Conservation (phyloP, 2,888 invertebrate species). For the Caenorhabditis sp. region DNA sequence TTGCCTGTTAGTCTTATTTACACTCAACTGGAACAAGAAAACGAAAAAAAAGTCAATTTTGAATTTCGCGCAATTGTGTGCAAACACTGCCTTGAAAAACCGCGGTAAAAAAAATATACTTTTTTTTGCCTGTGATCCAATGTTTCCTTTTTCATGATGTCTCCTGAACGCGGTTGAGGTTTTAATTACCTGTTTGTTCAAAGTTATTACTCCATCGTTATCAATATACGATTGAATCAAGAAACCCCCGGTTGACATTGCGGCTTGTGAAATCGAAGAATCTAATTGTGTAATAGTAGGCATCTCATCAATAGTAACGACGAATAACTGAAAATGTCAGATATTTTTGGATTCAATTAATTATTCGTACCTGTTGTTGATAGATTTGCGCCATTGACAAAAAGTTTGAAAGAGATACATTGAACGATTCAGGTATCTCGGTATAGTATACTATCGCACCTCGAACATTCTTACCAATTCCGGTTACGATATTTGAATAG, state of each 20-base stretch:
- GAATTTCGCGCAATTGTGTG: no score
- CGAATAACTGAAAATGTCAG: slow-evolving; percentile 7
- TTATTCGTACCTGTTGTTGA: slow-evolving; percentile 11
- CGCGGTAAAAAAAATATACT: no score
- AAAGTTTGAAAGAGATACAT: slow-evolving; percentile 16
- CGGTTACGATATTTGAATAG: slow-evolving; percentile 15
- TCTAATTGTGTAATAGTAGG: neutral
- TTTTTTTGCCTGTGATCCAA: no score
- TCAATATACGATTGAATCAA: slow-evolving; percentile 14
- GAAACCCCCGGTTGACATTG: slow-evolving; percentile 28
- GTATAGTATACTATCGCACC: slow-evolving; percentile 25
- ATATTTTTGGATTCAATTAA: neutral
- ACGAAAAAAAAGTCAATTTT: no score
- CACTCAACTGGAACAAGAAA: no score
- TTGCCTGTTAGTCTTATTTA: no score
- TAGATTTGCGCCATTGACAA: slow-evolving; percentile 11
- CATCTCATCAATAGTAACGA: slow-evolving; percentile 9
- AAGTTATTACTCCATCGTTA: neutral
- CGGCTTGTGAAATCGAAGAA: slow-evolving; percentile 8
- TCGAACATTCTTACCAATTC: slow-evolving; percentile 21
- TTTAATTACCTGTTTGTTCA: neutral
- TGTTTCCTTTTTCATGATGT: no score
- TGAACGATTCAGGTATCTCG: slow-evolving; percentile 9
- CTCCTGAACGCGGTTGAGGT: no score
- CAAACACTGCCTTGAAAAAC: no score